Conservation (phyloP, 2,888 invertebrate species). For the Cyrtodaria siliqua region DNA sequence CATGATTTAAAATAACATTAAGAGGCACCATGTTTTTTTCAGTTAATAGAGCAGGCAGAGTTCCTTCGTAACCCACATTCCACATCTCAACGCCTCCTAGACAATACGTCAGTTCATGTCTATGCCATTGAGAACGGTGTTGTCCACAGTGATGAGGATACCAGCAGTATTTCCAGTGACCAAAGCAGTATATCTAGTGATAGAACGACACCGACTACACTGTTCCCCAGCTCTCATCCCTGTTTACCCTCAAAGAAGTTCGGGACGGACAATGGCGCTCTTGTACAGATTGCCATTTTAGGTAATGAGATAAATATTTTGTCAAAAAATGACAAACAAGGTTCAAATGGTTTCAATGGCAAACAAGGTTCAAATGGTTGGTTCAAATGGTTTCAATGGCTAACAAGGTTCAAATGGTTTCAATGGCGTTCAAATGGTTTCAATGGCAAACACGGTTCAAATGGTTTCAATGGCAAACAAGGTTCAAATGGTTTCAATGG, state of each 20-base stretch:
- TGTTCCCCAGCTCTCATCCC: slow-evolving; percentile 58
- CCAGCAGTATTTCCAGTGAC: slow-evolving; percentile 52
- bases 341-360: too few relatives aligned
- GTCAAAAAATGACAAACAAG: too few relatives aligned
- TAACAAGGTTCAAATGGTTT: too few relatives aligned
- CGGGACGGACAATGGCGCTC: slow-evolving; percentile 81
- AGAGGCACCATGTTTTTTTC: too few relatives aligned
- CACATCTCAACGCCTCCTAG: slow-evolving; percentile 40
- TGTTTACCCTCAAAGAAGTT: slow-evolving; percentile 61
- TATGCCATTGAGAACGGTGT: slow-evolving; percentile 69
- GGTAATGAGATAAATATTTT: too few relatives aligned
- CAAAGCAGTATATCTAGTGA: slow-evolving; percentile 49
- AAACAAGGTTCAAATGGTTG: too few relatives aligned
- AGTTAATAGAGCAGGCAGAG: slow-evolving; percentile 57
- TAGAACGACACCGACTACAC: slow-evolving; percentile 19
- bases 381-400: too few relatives aligned
- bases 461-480: too few relatives aligned
- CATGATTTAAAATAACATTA: too few relatives aligned
- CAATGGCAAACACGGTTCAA: too few relatives aligned
- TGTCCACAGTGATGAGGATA: slow-evolving; percentile 44
- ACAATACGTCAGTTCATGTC: slow-evolving; percentile 34
- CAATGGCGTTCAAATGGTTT: too few relatives aligned
- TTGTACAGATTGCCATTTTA: slow-evolving; percentile 76
- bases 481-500: too few relatives aligned
- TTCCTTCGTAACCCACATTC: slow-evolving; percentile 62